These are phyloP conservation scores for Dendrolimus pini DNA, from an alignment of 2,888 invertebrate species.

Conservation along the genomic window DNA sequence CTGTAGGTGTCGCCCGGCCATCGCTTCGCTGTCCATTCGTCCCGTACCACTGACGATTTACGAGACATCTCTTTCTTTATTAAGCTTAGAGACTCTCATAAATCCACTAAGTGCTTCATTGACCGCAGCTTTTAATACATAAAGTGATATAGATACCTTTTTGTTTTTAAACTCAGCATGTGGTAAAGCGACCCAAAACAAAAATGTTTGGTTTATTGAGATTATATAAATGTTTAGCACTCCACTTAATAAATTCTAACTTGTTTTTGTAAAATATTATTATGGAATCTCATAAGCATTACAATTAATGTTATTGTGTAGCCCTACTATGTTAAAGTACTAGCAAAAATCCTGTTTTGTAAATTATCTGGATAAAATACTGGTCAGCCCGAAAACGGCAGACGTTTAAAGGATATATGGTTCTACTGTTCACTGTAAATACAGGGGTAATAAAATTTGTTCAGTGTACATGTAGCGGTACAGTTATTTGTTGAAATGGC, in stretches of 20 bases:
- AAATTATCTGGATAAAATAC: not conserved
- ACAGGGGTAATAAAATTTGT: constrained; percentile 34
- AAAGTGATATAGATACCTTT: constrained; percentile 5
- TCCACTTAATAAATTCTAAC: no score
- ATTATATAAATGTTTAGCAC: no score
- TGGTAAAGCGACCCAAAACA: no score
- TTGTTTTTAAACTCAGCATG: not conserved
- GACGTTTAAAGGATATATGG: not conserved
- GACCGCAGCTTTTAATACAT: constrained; percentile 5
- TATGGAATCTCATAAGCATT: no score
- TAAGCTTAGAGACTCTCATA: constrained; percentile 65
- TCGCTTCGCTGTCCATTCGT: constrained; percentile 39
- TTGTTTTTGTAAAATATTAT: no score
- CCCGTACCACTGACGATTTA: constrained; percentile 62
- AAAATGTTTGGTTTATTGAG: no score
- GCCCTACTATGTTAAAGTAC: no score
- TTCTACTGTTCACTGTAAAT: not conserved
- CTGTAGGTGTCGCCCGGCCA: constrained; percentile 55
- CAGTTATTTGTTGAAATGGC: constrained; percentile 44
- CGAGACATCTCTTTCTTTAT: constrained; percentile 69
- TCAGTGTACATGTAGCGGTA: constrained; percentile 33
- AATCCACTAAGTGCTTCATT: constrained; percentile 40
- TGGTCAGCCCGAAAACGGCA: not conserved
- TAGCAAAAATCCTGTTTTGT: not conserved
- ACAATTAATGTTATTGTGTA: no score